phyloP scores from a whole-genome alignment of 2,888 invertebrate species.

The Noctua janthina region DNA sequence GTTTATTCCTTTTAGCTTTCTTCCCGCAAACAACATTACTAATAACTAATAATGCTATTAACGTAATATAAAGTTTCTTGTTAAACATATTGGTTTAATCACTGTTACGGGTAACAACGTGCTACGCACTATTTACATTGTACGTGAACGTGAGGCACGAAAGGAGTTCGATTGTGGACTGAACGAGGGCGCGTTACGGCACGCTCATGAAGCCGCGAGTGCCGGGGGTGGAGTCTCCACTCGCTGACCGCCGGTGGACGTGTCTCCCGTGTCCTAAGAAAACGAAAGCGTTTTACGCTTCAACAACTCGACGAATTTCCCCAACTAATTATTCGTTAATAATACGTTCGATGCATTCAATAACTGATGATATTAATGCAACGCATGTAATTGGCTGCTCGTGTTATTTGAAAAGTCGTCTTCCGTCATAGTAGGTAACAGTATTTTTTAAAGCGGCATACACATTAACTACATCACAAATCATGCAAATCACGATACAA shows the following conservation, averaged over 20 bases:
- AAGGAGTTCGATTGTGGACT: slow-evolving; percentile 83
- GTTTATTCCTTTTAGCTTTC: slow-evolving; percentile 79
- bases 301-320: slow-evolving; percentile 83
- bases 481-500: slow-evolving; percentile 15
- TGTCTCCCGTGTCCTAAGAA: slow-evolving; percentile 82
- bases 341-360: slow-evolving; percentile 79
- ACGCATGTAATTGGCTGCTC: slow-evolving; percentile 74
- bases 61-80: slow-evolving; percentile 76
- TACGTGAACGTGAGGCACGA: slow-evolving; percentile 81
- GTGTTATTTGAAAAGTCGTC: slow-evolving; percentile 75
- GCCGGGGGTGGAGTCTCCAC: slow-evolving; percentile 69
- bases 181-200: slow-evolving; percentile 71
- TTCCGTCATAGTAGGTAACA: slow-evolving; percentile 76
- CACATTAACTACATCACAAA: slow-evolving; percentile 25
- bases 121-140: slow-evolving; percentile 80
- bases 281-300: slow-evolving; percentile 89
- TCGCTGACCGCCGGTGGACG: slow-evolving; percentile 69
- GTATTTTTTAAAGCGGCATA: slow-evolving; percentile 51
- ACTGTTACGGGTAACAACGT: slow-evolving; percentile 73
- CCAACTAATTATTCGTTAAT: slow-evolving; percentile 84
- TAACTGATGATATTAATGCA: slow-evolving; percentile 75
- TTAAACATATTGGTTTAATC: slow-evolving; percentile 79
- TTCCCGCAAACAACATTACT: slow-evolving; percentile 75
- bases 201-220: slow-evolving; percentile 69
- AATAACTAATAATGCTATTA: slow-evolving; percentile 75